phyloP scores from a whole-genome alignment of 2,797 vertebrate species.

The Pantherophis alleghaniensis region DNA sequence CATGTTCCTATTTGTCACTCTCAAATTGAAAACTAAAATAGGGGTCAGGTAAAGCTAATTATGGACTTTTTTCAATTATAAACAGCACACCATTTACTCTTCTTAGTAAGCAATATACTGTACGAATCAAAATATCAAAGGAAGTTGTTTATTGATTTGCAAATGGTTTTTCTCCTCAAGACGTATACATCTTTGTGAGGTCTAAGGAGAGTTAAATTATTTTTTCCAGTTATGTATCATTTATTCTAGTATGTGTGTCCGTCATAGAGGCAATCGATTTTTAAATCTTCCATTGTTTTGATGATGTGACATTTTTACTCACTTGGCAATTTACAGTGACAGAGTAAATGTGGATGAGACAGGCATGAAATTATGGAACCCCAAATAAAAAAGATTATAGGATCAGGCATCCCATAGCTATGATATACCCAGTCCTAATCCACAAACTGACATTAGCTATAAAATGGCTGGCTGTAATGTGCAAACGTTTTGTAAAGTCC shows the following conservation, averaged over 20 bases:
- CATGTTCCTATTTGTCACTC: not conserved
- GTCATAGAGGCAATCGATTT: slow-evolving; percentile 24
- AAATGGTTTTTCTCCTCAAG: slow-evolving; percentile 1
- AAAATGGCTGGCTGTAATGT: not conserved
- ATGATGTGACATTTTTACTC: slow-evolving; percentile 29
- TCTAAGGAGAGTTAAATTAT: slow-evolving; percentile 47
- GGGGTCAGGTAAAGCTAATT: too few species aligned
- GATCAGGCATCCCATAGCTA: not conserved
- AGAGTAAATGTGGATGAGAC: slow-evolving; percentile 15
- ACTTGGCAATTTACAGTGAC: slow-evolving; percentile 29
- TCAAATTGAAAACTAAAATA: not conserved
- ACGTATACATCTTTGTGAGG: slow-evolving; percentile 18
- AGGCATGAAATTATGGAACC: not conserved
- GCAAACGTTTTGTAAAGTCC: not conserved
- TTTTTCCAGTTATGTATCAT: slow-evolving; percentile 1
- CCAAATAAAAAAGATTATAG: slow-evolving; percentile 1
- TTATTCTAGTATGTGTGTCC: slow-evolving; percentile 41
- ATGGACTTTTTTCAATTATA: not conserved
- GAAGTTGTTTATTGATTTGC: slow-evolving; percentile 18
- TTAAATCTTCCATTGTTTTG: slow-evolving; percentile 23
- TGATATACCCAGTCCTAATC: not conserved
- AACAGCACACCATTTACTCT: not conserved
- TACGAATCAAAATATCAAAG: not conserved
- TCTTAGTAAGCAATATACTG: not conserved
- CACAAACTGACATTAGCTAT: not conserved